phyloP scores from a whole-genome alignment of 2,888 invertebrate species.

The Heliothis peltigera region DNA sequence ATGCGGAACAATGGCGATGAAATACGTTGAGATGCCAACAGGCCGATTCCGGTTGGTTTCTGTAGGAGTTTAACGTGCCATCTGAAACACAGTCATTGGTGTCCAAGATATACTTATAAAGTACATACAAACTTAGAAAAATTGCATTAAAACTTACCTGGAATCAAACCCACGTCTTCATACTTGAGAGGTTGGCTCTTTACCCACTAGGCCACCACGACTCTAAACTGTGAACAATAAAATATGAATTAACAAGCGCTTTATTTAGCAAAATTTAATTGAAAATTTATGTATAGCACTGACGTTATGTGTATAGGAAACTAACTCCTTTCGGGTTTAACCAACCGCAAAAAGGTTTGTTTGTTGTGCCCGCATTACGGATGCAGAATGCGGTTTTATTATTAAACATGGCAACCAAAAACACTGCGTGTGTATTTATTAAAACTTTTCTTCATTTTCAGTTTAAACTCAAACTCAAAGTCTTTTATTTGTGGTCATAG shows the following conservation, averaged over 20 bases:
- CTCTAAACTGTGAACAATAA: not conserved
- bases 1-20: constrained; percentile 13
- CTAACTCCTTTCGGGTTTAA: not conserved
- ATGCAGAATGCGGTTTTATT: constrained; percentile 1
- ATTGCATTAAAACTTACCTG: too few relatives aligned
- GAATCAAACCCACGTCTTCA: too few relatives aligned
- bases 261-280: not conserved
- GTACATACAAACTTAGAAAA: too few relatives aligned
- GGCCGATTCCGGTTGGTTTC: constrained; percentile 20
- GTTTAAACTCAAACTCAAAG: too few relatives aligned
- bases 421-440: not conserved
- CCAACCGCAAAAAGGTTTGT: constrained; percentile 1
- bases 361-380: constrained; percentile 13
- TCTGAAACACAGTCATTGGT: too few relatives aligned
- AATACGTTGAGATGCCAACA: constrained; percentile 4
- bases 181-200: too few relatives aligned
- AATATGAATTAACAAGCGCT: not conserved
- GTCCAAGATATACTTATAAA: too few relatives aligned
- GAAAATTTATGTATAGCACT: not conserved
- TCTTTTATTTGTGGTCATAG: too few relatives aligned
- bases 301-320: not conserved
- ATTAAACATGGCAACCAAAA: not conserved
- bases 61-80: too few relatives aligned
- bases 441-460: not conserved
- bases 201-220: too few relatives aligned